Base-by-base conservation (phyloP, 2,797 vertebrate genomes). In the Sarcophilus harrisii region DNA sequence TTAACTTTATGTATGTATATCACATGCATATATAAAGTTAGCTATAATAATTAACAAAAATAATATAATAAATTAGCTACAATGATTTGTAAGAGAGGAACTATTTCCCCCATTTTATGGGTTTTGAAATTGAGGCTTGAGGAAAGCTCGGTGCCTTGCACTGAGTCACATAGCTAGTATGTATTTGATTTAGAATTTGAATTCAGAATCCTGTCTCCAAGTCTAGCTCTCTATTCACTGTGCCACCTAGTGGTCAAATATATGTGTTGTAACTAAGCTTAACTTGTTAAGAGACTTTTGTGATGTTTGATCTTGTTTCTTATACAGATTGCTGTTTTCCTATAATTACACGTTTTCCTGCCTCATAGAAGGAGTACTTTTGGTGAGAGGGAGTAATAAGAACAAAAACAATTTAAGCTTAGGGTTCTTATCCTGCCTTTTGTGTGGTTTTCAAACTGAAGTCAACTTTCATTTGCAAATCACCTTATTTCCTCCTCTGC, bases 331-430 rank as follows among this genome's bases (percentile, higher is more conserved):
- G 4, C 21, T 57, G 3, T 8, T 94, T 93, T 91, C 73, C 73
- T 21, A 12, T 10, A 52, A 45, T 59, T 91, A 28, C 90, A 18
- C 16, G n/a, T 18, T 38, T 8, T 90, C 93, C 58, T 9, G 14
- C 32, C 73, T 81, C 92, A 87, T 18, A 92, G 55, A 24, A 91
- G 92, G 91, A 81, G 93, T 32, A 27, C 24, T 91, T 91, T n/a
- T 93, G 94, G n/a, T 91, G 54, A 21, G 91, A 73, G 1, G 8
- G 16, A 38, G 14, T 13, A 81, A 58, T 0, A 13, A 1, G 59
- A 52, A 13, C 93, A 30, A 49, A 45, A 24, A 16, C 18, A 21
- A 62, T 16, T 58, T 1, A 13, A 8, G 24, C 4, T n/a, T 0
- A 14, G 49, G 38, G 5, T 5, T 66, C 55, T 60, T 52, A n/a